Evolutionary conservation across 2,888 invertebrate genomes (phyloP).

Genomic region (Platycheirus rosarum): DNA sequence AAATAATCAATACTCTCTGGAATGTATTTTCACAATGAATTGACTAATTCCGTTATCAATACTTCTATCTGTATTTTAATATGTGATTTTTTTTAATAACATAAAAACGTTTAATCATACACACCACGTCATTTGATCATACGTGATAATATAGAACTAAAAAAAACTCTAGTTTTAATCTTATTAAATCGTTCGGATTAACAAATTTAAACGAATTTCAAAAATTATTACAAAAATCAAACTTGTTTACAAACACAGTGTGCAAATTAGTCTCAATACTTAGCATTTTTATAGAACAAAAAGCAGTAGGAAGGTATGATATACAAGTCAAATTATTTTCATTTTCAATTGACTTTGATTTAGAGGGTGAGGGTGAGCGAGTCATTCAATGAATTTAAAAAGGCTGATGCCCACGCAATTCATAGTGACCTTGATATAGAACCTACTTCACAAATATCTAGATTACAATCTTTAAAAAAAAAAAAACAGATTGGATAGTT

Average conservation of each 20-base stretch:
- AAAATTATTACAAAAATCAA: neutral
- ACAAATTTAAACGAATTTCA: too few species aligned
- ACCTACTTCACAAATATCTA: neutral
- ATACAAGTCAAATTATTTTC: neutral
- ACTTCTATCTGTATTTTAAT: too few species aligned
- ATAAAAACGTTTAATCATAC: too few species aligned
- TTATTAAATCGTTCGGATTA: too few species aligned
- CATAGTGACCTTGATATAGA: neutral
- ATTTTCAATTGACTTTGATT: slow-evolving; percentile 18
- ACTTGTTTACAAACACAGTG: slow-evolving; percentile 8
- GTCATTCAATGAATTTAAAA: too few species aligned
- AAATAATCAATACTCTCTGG: too few species aligned
- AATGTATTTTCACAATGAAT: too few species aligned
- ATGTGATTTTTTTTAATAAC: too few species aligned
- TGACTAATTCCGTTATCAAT: too few species aligned
- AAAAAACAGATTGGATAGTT: slow-evolving; percentile 13
- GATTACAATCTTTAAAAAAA: slow-evolving; percentile 3
- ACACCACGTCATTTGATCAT: too few species aligned
- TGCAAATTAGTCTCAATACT: neutral
- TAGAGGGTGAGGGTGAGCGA: neutral
- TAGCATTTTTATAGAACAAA: neutral
- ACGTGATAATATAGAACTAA: too few species aligned
- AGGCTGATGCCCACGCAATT: neutral
- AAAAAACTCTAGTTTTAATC: too few species aligned
- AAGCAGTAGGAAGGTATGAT: slow-evolving; percentile 11